Percentiles rank a stretch among this genome's conserved stretches.
phyloP scores from a whole-genome alignment of 2,888 invertebrate genomes.

The Caenorhabditis afra region DNA sequence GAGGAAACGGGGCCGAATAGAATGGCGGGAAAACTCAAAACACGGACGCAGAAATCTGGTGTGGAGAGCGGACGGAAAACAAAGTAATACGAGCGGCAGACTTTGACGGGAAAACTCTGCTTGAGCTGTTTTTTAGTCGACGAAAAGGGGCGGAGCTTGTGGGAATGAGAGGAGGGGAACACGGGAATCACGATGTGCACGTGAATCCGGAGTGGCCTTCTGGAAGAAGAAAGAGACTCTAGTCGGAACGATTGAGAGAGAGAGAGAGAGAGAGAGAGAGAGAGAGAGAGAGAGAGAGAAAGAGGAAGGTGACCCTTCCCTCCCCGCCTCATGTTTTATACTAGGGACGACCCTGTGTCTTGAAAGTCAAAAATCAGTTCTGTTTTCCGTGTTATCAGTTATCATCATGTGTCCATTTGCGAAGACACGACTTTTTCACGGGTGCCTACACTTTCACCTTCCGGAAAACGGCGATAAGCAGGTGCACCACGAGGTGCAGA shows the following conservation, averaged over 20 bases:
- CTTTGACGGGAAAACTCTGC: background rate
- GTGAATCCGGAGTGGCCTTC: background rate
- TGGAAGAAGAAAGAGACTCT: background rate
- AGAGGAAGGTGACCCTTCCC: background rate
- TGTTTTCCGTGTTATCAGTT: constrained; percentile 25
- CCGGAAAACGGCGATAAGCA: constrained; percentile 22
- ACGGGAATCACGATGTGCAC: background rate
- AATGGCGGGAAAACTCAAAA: constrained; percentile 9
- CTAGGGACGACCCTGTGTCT: background rate
- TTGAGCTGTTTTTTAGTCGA: too few relatives aligned
- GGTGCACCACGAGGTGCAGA: constrained; percentile 39
- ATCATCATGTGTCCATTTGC: constrained; percentile 32
- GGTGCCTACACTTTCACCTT: constrained; percentile 50
- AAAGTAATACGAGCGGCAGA: constrained; percentile 6
- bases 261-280: too few relatives aligned
- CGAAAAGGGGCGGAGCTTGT: too few relatives aligned
- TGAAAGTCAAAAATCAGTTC: constrained; percentile 36
- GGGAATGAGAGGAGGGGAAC: background rate
- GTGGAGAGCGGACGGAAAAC: constrained; percentile 19
- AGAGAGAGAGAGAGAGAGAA: too few relatives aligned
- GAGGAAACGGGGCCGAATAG: too few relatives aligned
- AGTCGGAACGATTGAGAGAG: too few relatives aligned
- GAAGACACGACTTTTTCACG: constrained; percentile 49
- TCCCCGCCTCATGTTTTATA: background rate
- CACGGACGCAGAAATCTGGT: background rate